phyloP scores from a whole-genome alignment of 2,797 vertebrate species.

The Pteropus rufus region DNA sequence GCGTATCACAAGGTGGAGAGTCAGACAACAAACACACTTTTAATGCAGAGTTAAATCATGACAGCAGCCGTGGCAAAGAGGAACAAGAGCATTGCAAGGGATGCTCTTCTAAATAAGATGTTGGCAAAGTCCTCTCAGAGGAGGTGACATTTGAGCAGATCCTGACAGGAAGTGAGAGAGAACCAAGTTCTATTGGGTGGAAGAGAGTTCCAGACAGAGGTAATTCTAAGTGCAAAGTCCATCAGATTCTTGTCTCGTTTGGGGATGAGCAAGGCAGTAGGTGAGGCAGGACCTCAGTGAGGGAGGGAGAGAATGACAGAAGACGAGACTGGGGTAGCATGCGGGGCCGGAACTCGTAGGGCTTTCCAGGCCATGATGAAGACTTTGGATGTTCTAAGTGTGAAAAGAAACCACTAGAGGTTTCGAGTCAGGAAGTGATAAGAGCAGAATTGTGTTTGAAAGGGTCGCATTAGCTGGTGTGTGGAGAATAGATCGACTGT shows the following conservation, averaged over 20 bases:
- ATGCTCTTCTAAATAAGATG: neutral
- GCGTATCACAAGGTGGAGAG: neutral
- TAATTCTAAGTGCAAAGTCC: neutral
- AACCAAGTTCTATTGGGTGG: neutral
- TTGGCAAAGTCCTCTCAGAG: neutral
- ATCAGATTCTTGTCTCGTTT: neutral
- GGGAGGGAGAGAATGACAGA: neutral
- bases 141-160: neutral
- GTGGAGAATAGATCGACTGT: neutral
- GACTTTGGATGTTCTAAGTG: neutral
- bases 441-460: neutral
- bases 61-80: neutral
- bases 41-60: neutral
- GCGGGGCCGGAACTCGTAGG: rapidly evolving
- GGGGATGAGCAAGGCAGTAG: neutral
- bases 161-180: neutral
- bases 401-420: neutral
- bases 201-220: neutral
- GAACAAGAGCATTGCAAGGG: neutral
- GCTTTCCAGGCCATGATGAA: neutral
- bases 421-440: neutral
- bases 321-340: neutral
- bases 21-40: neutral
- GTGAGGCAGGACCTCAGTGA: neutral
- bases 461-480: neutral